Evolutionary conservation across 1,140 invertebrate species (phyloP).

Genomic region (Caerostris darwini): DNA sequence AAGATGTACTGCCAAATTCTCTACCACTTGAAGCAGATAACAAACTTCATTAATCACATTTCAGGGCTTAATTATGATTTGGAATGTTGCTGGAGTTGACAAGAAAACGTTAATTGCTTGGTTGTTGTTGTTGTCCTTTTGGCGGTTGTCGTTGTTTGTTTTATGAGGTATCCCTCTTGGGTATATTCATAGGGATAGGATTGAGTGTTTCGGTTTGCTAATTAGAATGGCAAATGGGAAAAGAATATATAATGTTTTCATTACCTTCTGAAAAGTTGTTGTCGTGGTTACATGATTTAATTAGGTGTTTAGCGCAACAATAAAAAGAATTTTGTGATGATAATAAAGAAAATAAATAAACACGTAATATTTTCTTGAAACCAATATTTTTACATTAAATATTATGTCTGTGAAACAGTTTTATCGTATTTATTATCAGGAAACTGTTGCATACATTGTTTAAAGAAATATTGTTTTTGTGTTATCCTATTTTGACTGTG

Average conservation of each 20-base stretch:
- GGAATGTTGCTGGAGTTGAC: neutral
- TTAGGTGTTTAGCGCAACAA: no score
- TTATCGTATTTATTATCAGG: no score
- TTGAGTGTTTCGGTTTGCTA: neutral
- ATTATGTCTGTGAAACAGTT: no score
- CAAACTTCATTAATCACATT: conserved; percentile 2
- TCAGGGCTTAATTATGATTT: conserved; percentile 3
- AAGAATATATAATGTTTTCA: neutral
- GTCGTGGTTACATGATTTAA: no score
- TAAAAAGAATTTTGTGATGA: no score
- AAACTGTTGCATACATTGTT: no score
- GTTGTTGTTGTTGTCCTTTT: neutral
- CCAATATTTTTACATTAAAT: no score
- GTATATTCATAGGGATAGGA: neutral
- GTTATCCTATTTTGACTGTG: no score
- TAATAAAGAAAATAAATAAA: no score
- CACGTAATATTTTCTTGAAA: no score
- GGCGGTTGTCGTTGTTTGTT: neutral
- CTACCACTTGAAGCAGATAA: neutral
- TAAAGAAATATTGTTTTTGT: no score
- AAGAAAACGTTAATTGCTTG: neutral
- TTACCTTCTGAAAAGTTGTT: no score
- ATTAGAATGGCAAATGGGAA: neutral
- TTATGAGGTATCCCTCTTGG: neutral
- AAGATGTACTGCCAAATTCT: conserved; percentile 14